Evolutionary conservation across 2,113 vertebrate genomes (phyloP).

Genomic region (Micronisus gabar): DNA sequence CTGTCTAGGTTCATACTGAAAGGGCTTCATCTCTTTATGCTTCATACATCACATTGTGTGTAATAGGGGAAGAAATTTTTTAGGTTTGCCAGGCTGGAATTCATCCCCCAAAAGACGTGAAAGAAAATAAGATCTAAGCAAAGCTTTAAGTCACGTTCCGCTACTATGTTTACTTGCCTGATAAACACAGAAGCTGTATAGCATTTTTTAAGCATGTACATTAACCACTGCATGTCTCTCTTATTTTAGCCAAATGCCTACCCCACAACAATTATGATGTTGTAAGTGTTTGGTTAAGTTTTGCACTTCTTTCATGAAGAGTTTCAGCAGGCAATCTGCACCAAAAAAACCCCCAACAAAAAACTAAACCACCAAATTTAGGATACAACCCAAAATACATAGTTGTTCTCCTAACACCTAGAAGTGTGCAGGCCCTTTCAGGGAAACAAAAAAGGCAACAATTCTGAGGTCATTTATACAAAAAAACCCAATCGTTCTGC

Average conservation of each 20-base stretch:
- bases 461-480: neutral
- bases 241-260: neutral
- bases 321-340: neutral
- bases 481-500: neutral
- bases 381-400: neutral
- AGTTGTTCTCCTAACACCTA: neutral
- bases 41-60: neutral
- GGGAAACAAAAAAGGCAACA: neutral
- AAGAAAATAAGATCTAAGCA: neutral
- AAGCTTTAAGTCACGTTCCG: neutral
- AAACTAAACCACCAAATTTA: neutral
- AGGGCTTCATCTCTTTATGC: neutral
- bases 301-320: neutral
- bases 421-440: neutral
- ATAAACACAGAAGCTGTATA: neutral
- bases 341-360: rapidly evolving
- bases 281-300: neutral
- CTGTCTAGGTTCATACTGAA: neutral
- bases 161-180: neutral
- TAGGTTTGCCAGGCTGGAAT: neutral
- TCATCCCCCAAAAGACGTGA: neutral
- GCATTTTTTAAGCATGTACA: neutral
- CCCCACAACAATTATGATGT: neutral
- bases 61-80: neutral
- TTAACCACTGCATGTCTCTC: neutral